These are phyloP conservation scores for Melanotus villosus DNA, from an alignment of 2,888 invertebrate species.

Conservation along the genomic window DNA sequence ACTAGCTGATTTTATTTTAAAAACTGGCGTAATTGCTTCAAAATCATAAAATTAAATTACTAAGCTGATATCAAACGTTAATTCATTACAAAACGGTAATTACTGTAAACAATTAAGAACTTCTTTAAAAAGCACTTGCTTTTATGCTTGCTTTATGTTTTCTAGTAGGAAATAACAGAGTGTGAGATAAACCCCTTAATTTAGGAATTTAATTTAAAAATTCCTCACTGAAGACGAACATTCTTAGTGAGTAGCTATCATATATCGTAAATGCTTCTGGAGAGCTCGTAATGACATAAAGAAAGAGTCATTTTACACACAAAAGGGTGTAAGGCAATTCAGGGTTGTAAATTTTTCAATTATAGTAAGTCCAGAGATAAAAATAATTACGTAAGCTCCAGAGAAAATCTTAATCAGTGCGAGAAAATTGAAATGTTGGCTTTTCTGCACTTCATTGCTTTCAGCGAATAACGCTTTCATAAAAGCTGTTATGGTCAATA, in stretches of 20 bases:
- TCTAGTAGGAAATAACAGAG: not conserved
- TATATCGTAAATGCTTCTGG: too few relatives aligned
- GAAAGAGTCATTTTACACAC: too few relatives aligned
- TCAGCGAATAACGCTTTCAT: slow-evolving; percentile 8
- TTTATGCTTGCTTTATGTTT: slow-evolving; percentile 2
- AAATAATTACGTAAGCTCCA: too few relatives aligned
- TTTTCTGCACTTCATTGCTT: slow-evolving; percentile 19
- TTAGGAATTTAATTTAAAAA: not conserved
- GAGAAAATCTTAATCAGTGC: not conserved
- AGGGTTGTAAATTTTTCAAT: too few relatives aligned
- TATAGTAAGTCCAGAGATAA: too few relatives aligned
- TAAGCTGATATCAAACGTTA: too few relatives aligned
- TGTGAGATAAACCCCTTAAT: slow-evolving; percentile 16
- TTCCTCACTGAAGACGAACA: slow-evolving; percentile 3
- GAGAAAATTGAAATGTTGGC: slow-evolving; percentile 13
- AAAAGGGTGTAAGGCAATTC: too few relatives aligned
- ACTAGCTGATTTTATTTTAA: too few relatives aligned
- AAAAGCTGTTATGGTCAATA: slow-evolving; percentile 32
- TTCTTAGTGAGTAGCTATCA: too few relatives aligned
- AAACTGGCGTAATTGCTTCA: too few relatives aligned
- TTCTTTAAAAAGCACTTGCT: slow-evolving; percentile 25
- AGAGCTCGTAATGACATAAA: too few relatives aligned
- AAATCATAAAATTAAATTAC: too few relatives aligned
- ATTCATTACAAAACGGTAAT: slow-evolving; percentile 1
- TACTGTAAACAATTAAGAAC: slow-evolving; percentile 20